Percentiles rank a stretch among this genome's conserved stretches.
phyloP scores from a whole-genome alignment of 2,888 invertebrate genomes.

The Ptychoptera contaminata region DNA sequence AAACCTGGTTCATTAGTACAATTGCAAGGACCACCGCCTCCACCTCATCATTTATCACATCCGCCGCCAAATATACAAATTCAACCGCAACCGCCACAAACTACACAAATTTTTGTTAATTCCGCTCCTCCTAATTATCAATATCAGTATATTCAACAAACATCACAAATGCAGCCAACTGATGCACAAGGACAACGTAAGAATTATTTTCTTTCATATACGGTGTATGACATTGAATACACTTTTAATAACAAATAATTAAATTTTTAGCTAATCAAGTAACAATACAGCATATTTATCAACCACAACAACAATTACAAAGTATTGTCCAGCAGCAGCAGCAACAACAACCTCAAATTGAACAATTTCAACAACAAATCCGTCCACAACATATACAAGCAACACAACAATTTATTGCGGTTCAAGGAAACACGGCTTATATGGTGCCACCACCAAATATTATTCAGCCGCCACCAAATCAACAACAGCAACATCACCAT shows the following conservation, averaged over 20 bases:
- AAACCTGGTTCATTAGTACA: slow-evolving; percentile 12
- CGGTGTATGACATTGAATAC: not conserved
- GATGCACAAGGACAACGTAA: slow-evolving; percentile 10
- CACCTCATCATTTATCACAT: slow-evolving; percentile 10
- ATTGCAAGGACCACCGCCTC: slow-evolving; percentile 12
- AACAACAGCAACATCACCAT: slow-evolving; percentile 8
- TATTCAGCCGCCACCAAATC: slow-evolving; percentile 7
- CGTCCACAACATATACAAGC: slow-evolving; percentile 10
- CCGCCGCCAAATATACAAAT: slow-evolving; percentile 14
- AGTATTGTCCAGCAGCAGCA: slow-evolving; percentile 11
- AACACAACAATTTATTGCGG: slow-evolving; percentile 15
- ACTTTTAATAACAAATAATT: too few relatives aligned
- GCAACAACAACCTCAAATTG: slow-evolving; percentile 5
- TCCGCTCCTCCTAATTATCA: slow-evolving; percentile 13
- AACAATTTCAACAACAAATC: slow-evolving; percentile 8
- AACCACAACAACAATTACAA: slow-evolving; percentile 12
- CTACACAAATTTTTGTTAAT: slow-evolving; percentile 13
- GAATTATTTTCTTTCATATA: not conserved
- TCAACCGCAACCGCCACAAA: slow-evolving; percentile 9
- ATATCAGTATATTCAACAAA: slow-evolving; percentile 14
- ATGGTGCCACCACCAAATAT: slow-evolving; percentile 18
- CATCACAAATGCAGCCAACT: slow-evolving; percentile 8
- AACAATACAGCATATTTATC: slow-evolving; percentile 14
- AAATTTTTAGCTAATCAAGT: slow-evolving; percentile 11
- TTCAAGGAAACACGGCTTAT: slow-evolving; percentile 16